A percentile compares a stretch with the other conserved stretches of the same genome.
phyloP scores from a whole-genome alignment of 2,113 vertebrate genomes.

The Catharus minimus region DNA sequence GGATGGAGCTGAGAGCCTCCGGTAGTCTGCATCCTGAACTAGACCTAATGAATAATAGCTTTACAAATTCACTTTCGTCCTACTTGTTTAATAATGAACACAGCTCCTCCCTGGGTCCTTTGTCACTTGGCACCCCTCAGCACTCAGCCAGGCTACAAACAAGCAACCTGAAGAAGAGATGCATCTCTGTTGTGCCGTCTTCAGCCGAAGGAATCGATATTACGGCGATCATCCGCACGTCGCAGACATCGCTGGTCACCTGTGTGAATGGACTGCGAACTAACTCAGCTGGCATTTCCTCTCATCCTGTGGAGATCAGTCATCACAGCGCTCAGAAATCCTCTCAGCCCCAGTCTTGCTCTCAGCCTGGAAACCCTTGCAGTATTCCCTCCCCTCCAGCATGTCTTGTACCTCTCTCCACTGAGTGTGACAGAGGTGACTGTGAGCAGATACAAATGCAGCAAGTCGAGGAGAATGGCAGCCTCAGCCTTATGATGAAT shows the following conservation, averaged over 20 bases:
- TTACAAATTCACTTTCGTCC: constrained; percentile 78
- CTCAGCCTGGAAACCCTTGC: constrained; percentile 79
- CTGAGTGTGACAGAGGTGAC: constrained; percentile 76
- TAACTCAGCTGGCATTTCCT: constrained; percentile 76
- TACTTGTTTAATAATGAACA: constrained; percentile 92
- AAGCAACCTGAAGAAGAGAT: constrained; percentile 82
- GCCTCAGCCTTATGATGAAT: constrained; percentile 69
- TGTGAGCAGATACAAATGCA: constrained; percentile 83
- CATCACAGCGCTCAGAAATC: constrained; percentile 74
- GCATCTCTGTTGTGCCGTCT: constrained; percentile 77
- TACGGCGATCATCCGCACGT: constrained; percentile 84
- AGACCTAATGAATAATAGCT: constrained; percentile 73
- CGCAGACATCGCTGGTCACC: constrained; percentile 88
- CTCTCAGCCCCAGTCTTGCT: constrained; percentile 69
- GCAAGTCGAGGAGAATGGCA: constrained; percentile 64
- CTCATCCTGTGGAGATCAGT: constrained; percentile 74
- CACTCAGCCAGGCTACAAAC: constrained; percentile 84
- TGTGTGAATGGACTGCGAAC: constrained; percentile 84
- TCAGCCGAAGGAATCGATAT: constrained; percentile 81
- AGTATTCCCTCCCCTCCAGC: constrained; percentile 80
- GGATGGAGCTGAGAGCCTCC: constrained; percentile 64
- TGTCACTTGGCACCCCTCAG: constrained; percentile 80
- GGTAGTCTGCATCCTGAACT: constrained; percentile 66
- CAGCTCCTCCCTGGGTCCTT: constrained; percentile 82
- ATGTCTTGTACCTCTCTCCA: constrained; percentile 81